phyloP scores from a whole-genome alignment of 1,140 invertebrate species.

The Eueides isabella region DNA sequence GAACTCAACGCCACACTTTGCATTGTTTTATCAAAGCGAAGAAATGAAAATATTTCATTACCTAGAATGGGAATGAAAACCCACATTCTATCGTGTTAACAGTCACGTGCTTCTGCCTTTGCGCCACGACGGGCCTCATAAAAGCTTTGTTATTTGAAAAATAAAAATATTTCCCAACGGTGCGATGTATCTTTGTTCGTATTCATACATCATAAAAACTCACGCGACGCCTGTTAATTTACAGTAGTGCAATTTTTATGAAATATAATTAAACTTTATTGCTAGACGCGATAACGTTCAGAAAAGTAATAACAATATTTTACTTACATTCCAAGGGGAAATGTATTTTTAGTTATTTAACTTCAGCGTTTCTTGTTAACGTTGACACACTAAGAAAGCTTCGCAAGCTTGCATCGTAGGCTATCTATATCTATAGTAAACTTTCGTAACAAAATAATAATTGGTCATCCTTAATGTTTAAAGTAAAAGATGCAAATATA shows the following conservation, averaged over 20 bases:
- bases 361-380: not conserved
- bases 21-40: too few species aligned
- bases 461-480: too few species aligned
- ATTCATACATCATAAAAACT: constrained; percentile 13
- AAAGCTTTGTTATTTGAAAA: constrained; percentile 16
- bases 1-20: too few species aligned
- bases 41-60: too few species aligned
- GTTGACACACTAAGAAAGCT: constrained; percentile 2
- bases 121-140: too few species aligned
- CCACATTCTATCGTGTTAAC: too few species aligned
- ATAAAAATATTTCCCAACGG: constrained; percentile 26
- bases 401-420: not conserved
- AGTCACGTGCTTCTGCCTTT: too few species aligned
- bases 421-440: too few species aligned
- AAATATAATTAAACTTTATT: constrained; percentile 28
- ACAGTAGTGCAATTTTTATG: constrained; percentile 28
- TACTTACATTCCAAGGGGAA: constrained; percentile 21
- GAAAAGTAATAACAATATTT: constrained; percentile 14
- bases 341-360: constrained; percentile 8
- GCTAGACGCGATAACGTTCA: not conserved
- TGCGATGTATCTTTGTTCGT: constrained; percentile 15
- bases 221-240: constrained; percentile 25
- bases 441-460: too few species aligned
- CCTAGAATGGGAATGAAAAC: too few species aligned
- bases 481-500: too few species aligned